phyloP scores from a whole-genome alignment of 2,113 vertebrate genomes.

The Mellivora capensis region DNA sequence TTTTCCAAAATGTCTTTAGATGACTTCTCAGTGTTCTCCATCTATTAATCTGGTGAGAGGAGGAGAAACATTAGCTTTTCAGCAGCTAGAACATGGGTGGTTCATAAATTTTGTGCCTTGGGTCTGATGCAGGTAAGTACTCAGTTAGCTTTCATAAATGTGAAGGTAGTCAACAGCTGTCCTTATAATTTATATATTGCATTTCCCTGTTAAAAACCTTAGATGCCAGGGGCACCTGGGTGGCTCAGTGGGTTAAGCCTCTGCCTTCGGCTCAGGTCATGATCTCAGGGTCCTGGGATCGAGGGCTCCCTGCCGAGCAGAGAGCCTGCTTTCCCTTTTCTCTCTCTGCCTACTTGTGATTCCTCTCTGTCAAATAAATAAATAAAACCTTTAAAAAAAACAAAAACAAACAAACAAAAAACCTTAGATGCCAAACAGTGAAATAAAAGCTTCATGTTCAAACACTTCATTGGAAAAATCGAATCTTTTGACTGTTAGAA shows the following conservation, averaged over 20 bases:
- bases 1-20: conserved; percentile 56
- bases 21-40: conserved; percentile 59
- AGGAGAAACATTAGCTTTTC: conserved; percentile 52
- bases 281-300: too few relatives aligned
- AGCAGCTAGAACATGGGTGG: conserved; percentile 44
- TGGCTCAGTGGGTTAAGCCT: too few relatives aligned
- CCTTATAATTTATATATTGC: not conserved
- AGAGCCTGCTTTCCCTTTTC: too few relatives aligned
- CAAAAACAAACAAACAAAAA: not conserved
- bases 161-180: not conserved
- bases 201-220: not conserved
- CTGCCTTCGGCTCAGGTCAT: too few relatives aligned
- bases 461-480: not conserved
- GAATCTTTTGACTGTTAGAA: not conserved
- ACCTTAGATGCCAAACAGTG: not conserved
- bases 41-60: conserved; percentile 55
- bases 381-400: too few relatives aligned
- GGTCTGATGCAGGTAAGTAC: conserved; percentile 9
- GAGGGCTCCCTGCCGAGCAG: too few relatives aligned
- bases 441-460: conserved; percentile 7
- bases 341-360: too few relatives aligned
- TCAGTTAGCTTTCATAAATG: not conserved
- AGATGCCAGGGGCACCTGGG: not conserved
- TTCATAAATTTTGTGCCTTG: conserved; percentile 11
- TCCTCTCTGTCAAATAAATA: too few relatives aligned